Conservation (phyloP, 2,888 invertebrate species). For the Elegia similella region DNA sequence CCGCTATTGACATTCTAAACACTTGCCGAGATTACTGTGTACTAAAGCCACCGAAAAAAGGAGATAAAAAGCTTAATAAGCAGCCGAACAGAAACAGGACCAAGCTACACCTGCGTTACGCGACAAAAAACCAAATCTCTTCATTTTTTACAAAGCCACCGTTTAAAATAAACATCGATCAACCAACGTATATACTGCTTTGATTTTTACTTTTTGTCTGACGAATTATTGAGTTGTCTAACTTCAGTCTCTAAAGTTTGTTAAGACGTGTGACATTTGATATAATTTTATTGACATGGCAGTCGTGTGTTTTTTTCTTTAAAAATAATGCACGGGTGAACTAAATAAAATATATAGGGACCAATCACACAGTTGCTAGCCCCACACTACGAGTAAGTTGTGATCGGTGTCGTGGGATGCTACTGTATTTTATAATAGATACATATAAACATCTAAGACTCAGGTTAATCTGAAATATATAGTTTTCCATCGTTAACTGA, state of each 20-base stretch:
- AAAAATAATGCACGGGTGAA: too few species aligned
- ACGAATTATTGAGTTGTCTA: not conserved
- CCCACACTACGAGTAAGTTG: too few species aligned
- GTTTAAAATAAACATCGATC: constrained; percentile 45
- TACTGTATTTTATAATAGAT: too few species aligned
- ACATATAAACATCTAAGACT: too few species aligned
- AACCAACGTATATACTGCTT: constrained; percentile 28
- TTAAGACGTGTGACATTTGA: too few species aligned
- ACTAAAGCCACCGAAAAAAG: not conserved
- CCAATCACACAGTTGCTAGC: too few species aligned
- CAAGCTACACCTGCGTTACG: constrained; percentile 67
- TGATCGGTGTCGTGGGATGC: too few species aligned
- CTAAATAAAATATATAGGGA: too few species aligned
- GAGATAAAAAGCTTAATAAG: constrained; percentile 38
- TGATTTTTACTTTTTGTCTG: constrained; percentile 14
- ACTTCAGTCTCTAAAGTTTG: not conserved
- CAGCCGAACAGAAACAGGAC: constrained; percentile 45
- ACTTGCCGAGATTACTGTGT: constrained; percentile 18
- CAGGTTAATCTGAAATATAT: too few species aligned
- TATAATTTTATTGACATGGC: too few species aligned
- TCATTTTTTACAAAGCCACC: constrained; percentile 35
- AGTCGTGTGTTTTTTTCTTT: too few species aligned
- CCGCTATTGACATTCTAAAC: constrained; percentile 19
- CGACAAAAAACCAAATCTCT: constrained; percentile 54
- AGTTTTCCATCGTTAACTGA: too few species aligned